Percentiles rank a stretch among this genome's conserved stretches.
Evolutionary conservation across 2,888 invertebrate genomes (phyloP).

Genomic region (Neoaliturus tenellus): DNA sequence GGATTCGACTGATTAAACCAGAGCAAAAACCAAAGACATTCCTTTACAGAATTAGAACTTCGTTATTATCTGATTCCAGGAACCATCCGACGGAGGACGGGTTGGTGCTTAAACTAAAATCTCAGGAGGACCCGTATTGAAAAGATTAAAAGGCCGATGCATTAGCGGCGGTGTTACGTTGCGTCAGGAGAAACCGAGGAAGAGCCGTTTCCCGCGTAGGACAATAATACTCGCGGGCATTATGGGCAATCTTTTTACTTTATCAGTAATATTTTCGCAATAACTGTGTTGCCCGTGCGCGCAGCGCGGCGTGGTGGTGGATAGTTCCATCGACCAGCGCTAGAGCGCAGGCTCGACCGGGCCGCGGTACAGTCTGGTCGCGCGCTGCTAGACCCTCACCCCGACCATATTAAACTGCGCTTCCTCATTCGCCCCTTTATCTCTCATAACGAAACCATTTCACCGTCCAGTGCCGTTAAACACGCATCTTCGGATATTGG

Average conservation of each 20-base stretch:
- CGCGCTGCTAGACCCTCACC: conserved; percentile 4
- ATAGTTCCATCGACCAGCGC: conserved; percentile 1
- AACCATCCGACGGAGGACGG: neutral
- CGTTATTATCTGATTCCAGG: neutral
- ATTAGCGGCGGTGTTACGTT: neutral
- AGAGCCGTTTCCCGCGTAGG: conserved; percentile 14
- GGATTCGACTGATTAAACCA: too few species aligned
- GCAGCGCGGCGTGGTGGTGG: neutral
- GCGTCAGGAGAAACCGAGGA: neutral
- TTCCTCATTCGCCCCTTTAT: conserved; percentile 1
- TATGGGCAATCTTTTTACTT: conserved; percentile 41
- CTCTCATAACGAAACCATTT: neutral
- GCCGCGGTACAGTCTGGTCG: neutral
- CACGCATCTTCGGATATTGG: neutral
- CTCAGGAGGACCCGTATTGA: neutral
- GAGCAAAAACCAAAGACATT: too few species aligned
- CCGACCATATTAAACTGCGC: conserved; percentile 3
- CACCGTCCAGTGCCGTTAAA: neutral
- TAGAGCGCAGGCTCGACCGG: neutral
- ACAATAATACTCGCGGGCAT: conserved; percentile 37
- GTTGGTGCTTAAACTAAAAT: neutral
- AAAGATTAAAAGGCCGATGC: neutral
- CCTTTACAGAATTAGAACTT: neutral
- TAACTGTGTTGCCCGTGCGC: neutral
- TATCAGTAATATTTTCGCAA: conserved; percentile 44